Base-by-base conservation (phyloP, 2,888 invertebrate species). In the Odontocolon sp. region DNA sequence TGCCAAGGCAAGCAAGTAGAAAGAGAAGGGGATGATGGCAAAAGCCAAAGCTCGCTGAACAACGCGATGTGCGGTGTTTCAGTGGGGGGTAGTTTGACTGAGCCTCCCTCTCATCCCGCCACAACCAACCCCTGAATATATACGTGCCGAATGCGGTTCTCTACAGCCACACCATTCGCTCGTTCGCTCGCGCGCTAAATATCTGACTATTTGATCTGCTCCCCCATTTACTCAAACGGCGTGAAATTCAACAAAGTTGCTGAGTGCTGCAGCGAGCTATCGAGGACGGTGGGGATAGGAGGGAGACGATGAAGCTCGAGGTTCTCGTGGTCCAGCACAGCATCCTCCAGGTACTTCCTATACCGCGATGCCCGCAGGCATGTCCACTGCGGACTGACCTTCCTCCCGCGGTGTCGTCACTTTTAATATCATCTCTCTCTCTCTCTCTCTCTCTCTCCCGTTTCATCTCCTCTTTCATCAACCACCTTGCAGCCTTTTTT, bases 241-340 rank as follows among this genome's bases (percentile, higher is more conserved):
- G 86, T 85, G 87, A 88, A 88, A 88, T 88, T 87, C 86, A 84
- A 87, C 88, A 87, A 87, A 88, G 86, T 85, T 87, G 84, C 84
- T 79, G 84, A 87, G 82, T 85, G 57, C 61, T 83, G 71, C 77
- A 77, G 66, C 72, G 78, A 67, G 73, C 33, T 21, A 16, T 26
- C 8, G 38, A 8, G 36, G 26, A 54, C 21, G 52, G 33, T 52
- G n/a, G 33, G 28, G 36, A 14, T 40, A 42, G 31, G 56, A 40
- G n/a, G 26, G 54, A 40, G 31, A 54, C 33, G 63, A 56, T 63
- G 61, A 26, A 71, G 40, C 70, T 54, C 59, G 28, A n/a, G n/a
- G n/a, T n/a, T 23, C n/a, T 5, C 47, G 47, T 45, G 45, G n/a
- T 21, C 45, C 14, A 50, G 14, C 47, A 9, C 23, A 23, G 26